phyloP scores from a whole-genome alignment of 2,888 invertebrate genomes.

The Hyposoter didymator region DNA sequence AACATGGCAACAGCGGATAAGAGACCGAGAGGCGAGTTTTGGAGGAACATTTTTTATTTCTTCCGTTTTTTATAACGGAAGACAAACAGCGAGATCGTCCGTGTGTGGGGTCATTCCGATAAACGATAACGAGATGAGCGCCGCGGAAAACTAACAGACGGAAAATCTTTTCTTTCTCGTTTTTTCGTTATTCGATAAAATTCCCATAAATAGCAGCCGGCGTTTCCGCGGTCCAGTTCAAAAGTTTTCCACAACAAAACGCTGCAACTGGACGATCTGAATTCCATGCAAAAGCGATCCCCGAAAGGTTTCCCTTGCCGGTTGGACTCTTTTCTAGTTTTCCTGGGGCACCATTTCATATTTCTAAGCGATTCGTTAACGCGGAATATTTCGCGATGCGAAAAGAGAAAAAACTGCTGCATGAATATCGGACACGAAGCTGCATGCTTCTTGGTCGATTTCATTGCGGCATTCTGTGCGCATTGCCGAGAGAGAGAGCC shows the following conservation, averaged over 20 bases:
- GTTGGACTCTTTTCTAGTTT: neutral
- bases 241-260: neutral
- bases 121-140: slow-evolving; percentile 41
- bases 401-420: neutral
- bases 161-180: neutral
- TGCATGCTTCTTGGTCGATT: slow-evolving; percentile 60
- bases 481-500: slow-evolving; percentile 59
- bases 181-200: neutral
- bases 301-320: neutral
- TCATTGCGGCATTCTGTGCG: slow-evolving; percentile 64
- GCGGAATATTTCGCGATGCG: neutral
- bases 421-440: neutral
- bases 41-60: neutral
- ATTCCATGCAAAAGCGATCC: neutral
- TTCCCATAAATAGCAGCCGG: neutral
- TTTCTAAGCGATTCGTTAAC: neutral
- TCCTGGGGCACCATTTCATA: neutral
- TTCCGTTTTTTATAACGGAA: slow-evolving; percentile 44
- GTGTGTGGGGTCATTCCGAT: slow-evolving; percentile 46
- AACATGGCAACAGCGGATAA: slow-evolving; percentile 29
- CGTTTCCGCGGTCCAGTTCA: neutral
- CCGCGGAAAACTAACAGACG: slow-evolving; percentile 10
- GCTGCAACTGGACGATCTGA: neutral
- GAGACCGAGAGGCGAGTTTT: slow-evolving; percentile 19
- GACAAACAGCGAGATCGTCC: slow-evolving; percentile 14